Evolutionary conservation across 2,113 vertebrate genomes (phyloP), one percentile per base, ranked within the genome.

Genomic region (Strix uralensis): DNA sequence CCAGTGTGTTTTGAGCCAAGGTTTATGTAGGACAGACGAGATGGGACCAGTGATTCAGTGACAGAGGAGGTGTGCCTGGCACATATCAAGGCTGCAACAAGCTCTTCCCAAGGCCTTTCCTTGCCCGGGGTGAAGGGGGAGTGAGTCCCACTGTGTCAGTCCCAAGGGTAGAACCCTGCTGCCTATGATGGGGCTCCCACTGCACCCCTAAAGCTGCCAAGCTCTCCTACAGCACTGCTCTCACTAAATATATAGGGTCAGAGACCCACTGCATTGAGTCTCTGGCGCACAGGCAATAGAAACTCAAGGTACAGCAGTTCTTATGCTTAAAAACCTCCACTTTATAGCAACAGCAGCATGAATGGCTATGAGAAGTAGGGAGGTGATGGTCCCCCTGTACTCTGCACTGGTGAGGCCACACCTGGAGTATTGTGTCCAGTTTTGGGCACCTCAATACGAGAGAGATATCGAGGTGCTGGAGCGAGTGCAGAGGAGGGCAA

Each of bases 51-150:
- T 23, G 74, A 70, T 79, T 66, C 42, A 17, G 38, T 30, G n/a
- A 46, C 25, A 62, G 36, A 86, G 27, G 52, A 92, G 47, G 22
- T 2, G 1, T 36, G 17, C 20, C 29, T 65, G 36, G 36, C 42
- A 32, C 2, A 2, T 22, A 32, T n/a, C 25, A 61, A 54, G 52
- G 63, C 32, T 47, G n/a, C 66, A 81, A 52, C 55, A 27, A 52
- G 13, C 13, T 72, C 72, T 86, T 69, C 49, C 54, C 55, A 52
- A 65, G 47, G 40, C 34, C 12, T 25, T 54, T 38, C 26, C 26
- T 67, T 18, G 13, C 17, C 25, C 2, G 2, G 21, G 15, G 13
- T 0, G 1, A 61, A 26, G 46, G 38, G 5, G 15, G 4, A 69
- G 40, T 18, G 21, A 36, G 23, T 69, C 18, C 34, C 38, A 75